Conservation (phyloP, 2,888 invertebrate species). For the Stegophylla sp. region DNA sequence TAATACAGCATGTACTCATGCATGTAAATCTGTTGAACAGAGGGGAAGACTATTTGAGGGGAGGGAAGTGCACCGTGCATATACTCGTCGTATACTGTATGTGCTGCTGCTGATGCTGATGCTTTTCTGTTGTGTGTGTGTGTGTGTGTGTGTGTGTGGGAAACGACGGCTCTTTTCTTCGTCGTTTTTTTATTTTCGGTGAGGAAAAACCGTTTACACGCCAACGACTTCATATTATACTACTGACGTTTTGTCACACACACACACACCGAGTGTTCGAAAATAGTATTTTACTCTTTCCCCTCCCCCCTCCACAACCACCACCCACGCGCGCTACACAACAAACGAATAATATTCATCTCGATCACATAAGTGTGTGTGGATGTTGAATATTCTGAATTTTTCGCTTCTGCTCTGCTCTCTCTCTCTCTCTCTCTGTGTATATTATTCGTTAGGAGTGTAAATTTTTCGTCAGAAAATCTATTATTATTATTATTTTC, state of each 20-base stretch:
- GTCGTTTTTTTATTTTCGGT: neutral
- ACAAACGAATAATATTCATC: neutral
- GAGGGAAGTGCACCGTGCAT: neutral
- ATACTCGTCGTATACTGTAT: neutral
- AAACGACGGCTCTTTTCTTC: neutral
- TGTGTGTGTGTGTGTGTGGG: no score
- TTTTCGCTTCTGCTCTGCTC: slow-evolving; percentile 12
- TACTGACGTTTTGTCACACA: slow-evolving; percentile 1
- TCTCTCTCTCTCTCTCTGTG: no score
- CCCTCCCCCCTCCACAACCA: no score
- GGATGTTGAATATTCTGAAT: neutral
- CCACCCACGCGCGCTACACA: neutral
- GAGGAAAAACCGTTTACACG: slow-evolving; percentile 11
- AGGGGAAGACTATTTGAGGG: neutral
- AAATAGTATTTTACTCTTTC: neutral
- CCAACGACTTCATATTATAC: slow-evolving; percentile 1
- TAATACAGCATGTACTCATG: neutral
- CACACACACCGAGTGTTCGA: slow-evolving; percentile 1
- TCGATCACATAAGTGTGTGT: neutral
- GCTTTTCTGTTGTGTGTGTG: no score
- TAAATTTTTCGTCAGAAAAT: neutral
- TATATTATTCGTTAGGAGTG: no score
- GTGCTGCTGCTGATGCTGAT: no score
- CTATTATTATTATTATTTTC: neutral
- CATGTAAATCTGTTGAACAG: neutral